phyloP scores from a whole-genome alignment of 2,797 vertebrate genomes.

The Enteromius argenteus region DNA sequence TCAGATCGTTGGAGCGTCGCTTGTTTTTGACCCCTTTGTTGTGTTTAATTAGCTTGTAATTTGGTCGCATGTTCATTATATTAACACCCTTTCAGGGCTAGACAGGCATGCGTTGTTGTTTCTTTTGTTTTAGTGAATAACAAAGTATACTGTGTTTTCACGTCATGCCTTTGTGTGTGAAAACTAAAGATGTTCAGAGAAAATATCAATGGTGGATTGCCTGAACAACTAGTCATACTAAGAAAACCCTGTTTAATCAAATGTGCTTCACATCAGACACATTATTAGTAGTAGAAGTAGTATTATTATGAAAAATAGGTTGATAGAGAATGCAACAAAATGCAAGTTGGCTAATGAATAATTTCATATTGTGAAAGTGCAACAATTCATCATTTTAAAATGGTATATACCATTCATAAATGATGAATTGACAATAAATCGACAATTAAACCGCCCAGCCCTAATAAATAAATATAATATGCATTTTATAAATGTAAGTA shows the following conservation, averaged over 20 bases:
- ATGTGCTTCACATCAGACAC: background rate
- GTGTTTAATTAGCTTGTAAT: constrained; percentile 43
- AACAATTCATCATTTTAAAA: too few relatives aligned
- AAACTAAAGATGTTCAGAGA: background rate
- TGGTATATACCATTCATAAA: too few relatives aligned
- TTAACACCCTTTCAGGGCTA: constrained; percentile 1
- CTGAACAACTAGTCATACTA: background rate
- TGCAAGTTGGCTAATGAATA: background rate
- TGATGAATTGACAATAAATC: too few relatives aligned
- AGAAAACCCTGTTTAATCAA: background rate
- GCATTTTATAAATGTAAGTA: too few relatives aligned
- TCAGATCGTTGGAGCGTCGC: background rate
- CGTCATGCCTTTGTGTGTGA: background rate
- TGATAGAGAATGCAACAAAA: background rate
- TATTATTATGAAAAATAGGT: background rate
- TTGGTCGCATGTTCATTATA: constrained; percentile 24
- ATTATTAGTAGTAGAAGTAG: background rate
- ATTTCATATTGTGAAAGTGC: background rate
- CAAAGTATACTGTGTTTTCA: background rate
- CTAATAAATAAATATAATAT: too few relatives aligned
- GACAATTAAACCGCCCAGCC: too few relatives aligned
- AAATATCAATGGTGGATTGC: background rate
- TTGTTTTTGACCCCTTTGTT: constrained; percentile 61
- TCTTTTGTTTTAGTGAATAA: constrained; percentile 20
- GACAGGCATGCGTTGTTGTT: constrained; percentile 15